Base-by-base conservation (phyloP, 2,113 vertebrate genomes). In the Morone chrysops region DNA sequence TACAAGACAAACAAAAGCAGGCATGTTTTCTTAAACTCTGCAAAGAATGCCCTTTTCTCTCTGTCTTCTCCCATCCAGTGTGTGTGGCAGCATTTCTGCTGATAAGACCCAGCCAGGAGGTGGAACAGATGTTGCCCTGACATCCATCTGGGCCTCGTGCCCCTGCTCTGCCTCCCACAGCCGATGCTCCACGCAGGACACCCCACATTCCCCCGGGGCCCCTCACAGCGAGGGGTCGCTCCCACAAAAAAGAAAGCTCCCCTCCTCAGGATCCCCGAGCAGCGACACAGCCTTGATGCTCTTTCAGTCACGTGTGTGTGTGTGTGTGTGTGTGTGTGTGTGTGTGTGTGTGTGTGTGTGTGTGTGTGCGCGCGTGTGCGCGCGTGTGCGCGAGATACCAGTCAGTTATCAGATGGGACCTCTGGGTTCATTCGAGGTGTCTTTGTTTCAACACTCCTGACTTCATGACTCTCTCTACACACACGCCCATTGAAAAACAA, bases 41-140 rank as follows among this genome's bases (percentile, higher is more conserved):
- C 70, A 31, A 83, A 89, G 91, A 94, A 93, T 92, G 91, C 89
- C 84, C 82, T 82, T 80, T 91, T 81, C 82, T 72, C 61, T 79
- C 79, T 62, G 16, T 84, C 71, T 45, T 82, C 83, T 86, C 57
- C 66, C 40, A 0, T 90, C 84, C 80, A 76, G 82, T 45, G 65
- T 90, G 87, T 90, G 87, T 89, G 89, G 81, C 73, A 71, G 81
- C 51, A 1, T 86, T 60, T 85, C 82, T 88, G 84, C 90, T 93
- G 95, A 95, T 93, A 94, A 93, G 92, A 88, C 16, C 79, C 88
- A 48, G 76, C 91, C 80, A 85, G 80, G 91, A 94, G 94, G 90
- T 80, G 84, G 56, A 95, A 91, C 94, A 95, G 94, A 95, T 95
- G 94, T 95, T 92, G 70, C 88, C 93, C 87, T 81, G 89, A 94